Evolutionary conservation across 2,113 vertebrate genomes (phyloP).

Genomic region (Urocynchramus pylzowi): DNA sequence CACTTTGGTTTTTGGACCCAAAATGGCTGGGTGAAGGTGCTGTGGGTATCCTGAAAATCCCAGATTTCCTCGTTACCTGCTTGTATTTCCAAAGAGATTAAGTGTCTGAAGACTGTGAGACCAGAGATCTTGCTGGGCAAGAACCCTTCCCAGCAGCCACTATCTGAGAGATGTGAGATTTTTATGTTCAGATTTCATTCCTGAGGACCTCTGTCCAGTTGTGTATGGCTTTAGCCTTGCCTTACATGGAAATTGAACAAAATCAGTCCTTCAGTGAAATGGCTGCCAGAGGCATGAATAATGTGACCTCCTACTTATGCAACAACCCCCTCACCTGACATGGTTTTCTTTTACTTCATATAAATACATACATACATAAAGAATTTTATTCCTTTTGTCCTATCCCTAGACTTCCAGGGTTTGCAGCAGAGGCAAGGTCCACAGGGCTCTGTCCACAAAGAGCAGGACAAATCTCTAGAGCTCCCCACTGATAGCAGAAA

Average conservation of each 20-base stretch:
- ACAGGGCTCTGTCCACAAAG: background rate
- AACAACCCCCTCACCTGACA: background rate
- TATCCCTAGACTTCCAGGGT: background rate
- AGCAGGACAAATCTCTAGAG: background rate
- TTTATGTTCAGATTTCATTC: background rate
- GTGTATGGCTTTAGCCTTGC: background rate
- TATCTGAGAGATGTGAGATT: background rate
- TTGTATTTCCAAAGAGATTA: background rate
- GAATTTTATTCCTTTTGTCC: background rate
- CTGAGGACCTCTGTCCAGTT: background rate
- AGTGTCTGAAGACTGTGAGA: background rate
- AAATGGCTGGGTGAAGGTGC: background rate
- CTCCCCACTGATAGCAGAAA: background rate
- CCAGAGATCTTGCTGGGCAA: background rate
- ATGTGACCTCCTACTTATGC: background rate
- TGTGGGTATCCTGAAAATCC: background rate
- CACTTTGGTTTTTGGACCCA: background rate
- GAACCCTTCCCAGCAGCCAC: background rate
- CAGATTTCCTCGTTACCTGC: rapidly evolving
- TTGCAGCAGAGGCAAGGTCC: background rate
- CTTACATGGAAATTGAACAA: background rate
- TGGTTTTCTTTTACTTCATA: background rate
- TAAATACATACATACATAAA: background rate
- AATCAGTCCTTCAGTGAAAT: background rate
- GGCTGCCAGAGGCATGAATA: background rate